A percentile compares a stretch with the other conserved stretches of the same genome.
Conservation (phyloP, 2,797 vertebrate species). For the Tinamus major region DNA sequence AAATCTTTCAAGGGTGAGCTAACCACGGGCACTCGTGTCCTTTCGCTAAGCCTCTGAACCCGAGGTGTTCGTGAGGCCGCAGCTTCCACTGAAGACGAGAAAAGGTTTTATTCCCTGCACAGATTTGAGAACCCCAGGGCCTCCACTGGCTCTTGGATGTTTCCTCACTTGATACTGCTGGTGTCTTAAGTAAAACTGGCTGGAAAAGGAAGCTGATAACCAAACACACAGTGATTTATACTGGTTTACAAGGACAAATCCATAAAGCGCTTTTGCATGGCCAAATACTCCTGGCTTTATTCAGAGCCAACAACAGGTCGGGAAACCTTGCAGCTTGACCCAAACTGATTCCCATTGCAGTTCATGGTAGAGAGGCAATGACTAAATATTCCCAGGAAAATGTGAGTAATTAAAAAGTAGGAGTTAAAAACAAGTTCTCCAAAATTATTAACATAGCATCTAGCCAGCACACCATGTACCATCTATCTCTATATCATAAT, state of each 20-base stretch:
- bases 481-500: background rate
- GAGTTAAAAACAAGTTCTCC: background rate
- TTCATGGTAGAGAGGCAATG: background rate
- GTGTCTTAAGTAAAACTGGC: background rate
- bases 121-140: background rate
- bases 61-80: background rate
- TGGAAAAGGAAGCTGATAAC: background rate
- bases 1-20: background rate
- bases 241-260: background rate
- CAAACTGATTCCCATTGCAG: background rate
- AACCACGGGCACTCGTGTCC: background rate
- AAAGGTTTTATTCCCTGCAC: too few relatives aligned
- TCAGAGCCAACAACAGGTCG: background rate
- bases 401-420: conserved; percentile 31
- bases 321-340: background rate
- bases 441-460: background rate
- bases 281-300: background rate
- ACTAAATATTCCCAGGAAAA: background rate
- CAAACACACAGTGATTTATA: conserved; percentile 3
- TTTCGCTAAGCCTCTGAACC: background rate
- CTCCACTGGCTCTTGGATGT: background rate
- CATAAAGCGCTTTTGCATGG: background rate
- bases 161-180: background rate
- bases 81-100: background rate
- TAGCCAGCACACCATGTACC: conserved; percentile 5